Evolutionary conservation across 1,140 invertebrate genomes (phyloP).

Genomic region (Cyclina sinensis): DNA sequence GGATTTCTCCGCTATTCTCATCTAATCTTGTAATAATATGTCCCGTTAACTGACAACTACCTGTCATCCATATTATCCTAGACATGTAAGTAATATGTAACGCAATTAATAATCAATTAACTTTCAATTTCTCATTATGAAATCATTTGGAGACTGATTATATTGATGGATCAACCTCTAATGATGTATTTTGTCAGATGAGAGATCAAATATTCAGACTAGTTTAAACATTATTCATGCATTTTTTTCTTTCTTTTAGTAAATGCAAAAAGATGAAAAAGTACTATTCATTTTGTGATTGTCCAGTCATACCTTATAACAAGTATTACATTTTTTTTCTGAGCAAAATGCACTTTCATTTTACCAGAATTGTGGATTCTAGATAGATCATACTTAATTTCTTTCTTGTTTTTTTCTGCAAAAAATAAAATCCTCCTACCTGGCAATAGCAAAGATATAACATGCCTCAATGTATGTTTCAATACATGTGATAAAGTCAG

Average conservation of each 20-base stretch:
- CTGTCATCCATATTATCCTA: conserved; percentile 42
- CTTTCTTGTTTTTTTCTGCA: too few relatives aligned
- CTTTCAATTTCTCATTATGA: conserved; percentile 47
- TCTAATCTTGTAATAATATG: conserved; percentile 60
- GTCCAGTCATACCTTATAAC: too few relatives aligned
- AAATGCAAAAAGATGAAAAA: neutral
- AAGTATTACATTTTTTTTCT: too few relatives aligned
- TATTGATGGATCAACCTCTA: neutral
- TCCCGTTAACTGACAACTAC: conserved; percentile 37
- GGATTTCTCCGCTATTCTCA: conserved; percentile 45
- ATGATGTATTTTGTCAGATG: conserved; percentile 19
- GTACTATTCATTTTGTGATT: neutral
- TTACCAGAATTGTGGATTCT: too few relatives aligned
- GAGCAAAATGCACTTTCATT: too few relatives aligned
- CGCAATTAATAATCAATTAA: conserved; percentile 64
- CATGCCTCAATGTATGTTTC: neutral
- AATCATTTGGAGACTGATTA: conserved; percentile 21
- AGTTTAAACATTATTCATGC: conserved; percentile 15
- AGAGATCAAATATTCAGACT: conserved; percentile 28
- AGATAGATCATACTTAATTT: too few relatives aligned
- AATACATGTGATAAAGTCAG: too few relatives aligned
- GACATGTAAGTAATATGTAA: conserved; percentile 41
- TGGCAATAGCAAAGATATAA: neutral
- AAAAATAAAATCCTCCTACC: neutral
- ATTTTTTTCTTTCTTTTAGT: neutral